phyloP scores from a whole-genome alignment of 2,888 invertebrate genomes.

The Lampropteryx suffumata region DNA sequence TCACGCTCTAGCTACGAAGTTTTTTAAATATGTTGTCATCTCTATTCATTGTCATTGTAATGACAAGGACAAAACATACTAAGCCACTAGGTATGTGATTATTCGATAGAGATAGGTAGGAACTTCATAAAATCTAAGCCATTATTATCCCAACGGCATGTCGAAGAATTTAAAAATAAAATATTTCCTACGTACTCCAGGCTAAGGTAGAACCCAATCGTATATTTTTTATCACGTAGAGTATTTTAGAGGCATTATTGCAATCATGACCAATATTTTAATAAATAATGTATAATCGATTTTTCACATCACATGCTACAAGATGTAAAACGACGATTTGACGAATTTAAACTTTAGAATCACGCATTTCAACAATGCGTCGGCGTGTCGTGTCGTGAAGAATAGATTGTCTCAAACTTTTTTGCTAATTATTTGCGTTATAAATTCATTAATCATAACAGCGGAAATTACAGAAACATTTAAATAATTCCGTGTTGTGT shows the following conservation, averaged over 20 bases:
- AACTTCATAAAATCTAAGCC: no score
- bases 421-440: slow-evolving; percentile 9
- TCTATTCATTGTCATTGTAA: no score
- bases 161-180: no score
- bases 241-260: not conserved
- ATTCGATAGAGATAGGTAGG: no score
- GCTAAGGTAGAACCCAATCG: slow-evolving; percentile 17
- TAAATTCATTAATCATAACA: slow-evolving; percentile 15
- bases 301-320: slow-evolving; percentile 35
- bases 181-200: not conserved
- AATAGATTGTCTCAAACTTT: slow-evolving; percentile 33
- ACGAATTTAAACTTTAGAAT: not conserved
- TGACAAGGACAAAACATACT: no score
- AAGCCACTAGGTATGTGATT: no score
- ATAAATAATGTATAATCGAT: slow-evolving; percentile 38
- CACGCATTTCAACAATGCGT: not conserved
- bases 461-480: slow-evolving; percentile 35
- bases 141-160: no score
- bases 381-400: slow-evolving; percentile 20
- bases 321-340: no score
- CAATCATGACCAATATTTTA: slow-evolving; percentile 4
- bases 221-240: slow-evolving; percentile 8
- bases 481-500: slow-evolving; percentile 61
- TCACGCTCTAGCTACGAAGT: not conserved
- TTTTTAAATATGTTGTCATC: no score